Conservation (phyloP, 2,888 invertebrate genomes). For the Orchesella flavescens region DNA sequence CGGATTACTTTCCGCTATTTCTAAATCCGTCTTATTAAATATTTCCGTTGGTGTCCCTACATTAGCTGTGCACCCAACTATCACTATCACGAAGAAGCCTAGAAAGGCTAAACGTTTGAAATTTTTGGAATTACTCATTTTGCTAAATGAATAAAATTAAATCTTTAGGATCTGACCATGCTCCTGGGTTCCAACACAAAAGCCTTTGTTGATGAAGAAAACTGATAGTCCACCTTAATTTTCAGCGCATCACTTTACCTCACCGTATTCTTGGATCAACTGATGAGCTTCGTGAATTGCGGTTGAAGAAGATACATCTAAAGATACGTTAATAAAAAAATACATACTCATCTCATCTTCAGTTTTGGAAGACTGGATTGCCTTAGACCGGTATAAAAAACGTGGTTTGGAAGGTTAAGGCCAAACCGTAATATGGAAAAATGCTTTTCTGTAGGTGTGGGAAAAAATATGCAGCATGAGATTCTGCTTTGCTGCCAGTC, state of each 20-base stretch:
- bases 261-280: conserved; percentile 28
- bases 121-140: neutral
- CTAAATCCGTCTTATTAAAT: conserved; percentile 55
- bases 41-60: conserved; percentile 50
- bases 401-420: conserved; percentile 41
- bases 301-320: conserved; percentile 6
- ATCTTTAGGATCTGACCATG: conserved; percentile 26
- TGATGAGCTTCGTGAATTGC: conserved; percentile 15
- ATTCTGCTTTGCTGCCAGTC: too few species aligned
- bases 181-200: neutral
- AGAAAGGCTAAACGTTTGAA: neutral
- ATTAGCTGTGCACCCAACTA: conserved; percentile 33
- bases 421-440: conserved; percentile 11
- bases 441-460: conserved; percentile 46
- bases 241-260: conserved; percentile 24
- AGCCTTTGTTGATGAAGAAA: conserved; percentile 3
- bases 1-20: conserved; percentile 29
- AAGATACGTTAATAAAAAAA: conserved; percentile 7
- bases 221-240: neutral
- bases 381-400: conserved; percentile 35
- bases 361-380: conserved; percentile 28
- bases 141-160: conserved; percentile 6
- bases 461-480: conserved; percentile 20
- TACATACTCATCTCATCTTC: neutral
- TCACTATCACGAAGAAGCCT: conserved; percentile 9